Evolutionary conservation across 2,113 vertebrate species (phyloP).

Genomic region (Otis tarda): DNA sequence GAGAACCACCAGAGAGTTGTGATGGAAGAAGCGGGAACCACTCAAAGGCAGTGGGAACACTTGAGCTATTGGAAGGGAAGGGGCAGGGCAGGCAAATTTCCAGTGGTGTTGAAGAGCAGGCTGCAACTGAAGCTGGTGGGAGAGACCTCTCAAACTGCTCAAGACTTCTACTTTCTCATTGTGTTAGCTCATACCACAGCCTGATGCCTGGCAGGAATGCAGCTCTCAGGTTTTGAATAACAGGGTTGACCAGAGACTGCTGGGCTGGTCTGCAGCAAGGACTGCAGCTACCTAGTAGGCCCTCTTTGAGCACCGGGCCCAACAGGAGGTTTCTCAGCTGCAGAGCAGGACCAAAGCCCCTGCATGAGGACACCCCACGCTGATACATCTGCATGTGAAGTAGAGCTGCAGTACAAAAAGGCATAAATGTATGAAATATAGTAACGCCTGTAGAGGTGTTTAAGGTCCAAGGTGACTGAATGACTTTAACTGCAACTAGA

Average conservation of each 20-base stretch:
- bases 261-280: not conserved
- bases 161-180: not conserved
- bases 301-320: not conserved
- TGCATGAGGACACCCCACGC: not conserved
- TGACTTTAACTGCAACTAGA: not conserved
- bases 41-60: not conserved
- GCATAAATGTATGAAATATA: not conserved
- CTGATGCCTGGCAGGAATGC: not conserved
- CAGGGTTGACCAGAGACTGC: not conserved
- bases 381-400: accelerated
- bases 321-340: not conserved
- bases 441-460: not conserved
- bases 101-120: not conserved
- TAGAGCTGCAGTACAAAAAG: not conserved
- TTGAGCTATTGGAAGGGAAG: not conserved
- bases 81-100: not conserved
- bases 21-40: not conserved
- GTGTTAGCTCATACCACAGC: not conserved
- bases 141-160: not conserved
- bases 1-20: not conserved
- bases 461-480: not conserved
- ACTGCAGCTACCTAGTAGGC: not conserved
- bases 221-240: not conserved
- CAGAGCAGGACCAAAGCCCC: not conserved
- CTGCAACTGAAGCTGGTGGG: not conserved